A percentile compares a stretch with the other conserved stretches of the same genome.
These are phyloP conservation scores for Micromys minutus DNA, from an alignment of 2,113 vertebrate species.

Conservation along the genomic window DNA sequence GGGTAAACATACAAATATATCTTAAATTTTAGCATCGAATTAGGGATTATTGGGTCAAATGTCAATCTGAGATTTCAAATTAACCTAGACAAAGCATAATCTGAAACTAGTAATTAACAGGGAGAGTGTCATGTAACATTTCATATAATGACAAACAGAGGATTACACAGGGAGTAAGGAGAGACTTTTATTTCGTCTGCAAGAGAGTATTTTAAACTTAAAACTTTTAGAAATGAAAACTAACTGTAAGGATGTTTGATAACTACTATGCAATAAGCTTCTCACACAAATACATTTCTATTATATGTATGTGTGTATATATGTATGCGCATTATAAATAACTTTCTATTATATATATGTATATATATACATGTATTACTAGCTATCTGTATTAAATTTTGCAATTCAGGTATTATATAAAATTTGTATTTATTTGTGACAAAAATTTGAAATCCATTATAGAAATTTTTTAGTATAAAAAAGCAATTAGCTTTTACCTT, in stretches of 20 bases:
- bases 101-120: neutral
- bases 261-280: neutral
- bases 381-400: neutral
- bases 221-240: neutral
- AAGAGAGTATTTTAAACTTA: neutral
- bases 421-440: neutral
- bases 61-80: neutral
- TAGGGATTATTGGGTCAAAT: neutral
- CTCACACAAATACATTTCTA: neutral
- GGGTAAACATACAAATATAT: neutral
- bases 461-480: neutral
- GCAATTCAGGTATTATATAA: neutral
- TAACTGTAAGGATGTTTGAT: neutral
- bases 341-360: no score
- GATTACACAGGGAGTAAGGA: neutral
- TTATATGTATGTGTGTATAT: no score
- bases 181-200: neutral
- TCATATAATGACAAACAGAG: neutral
- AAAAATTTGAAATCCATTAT: neutral
- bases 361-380: neutral
- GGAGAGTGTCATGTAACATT: neutral
- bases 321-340: no score
- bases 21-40: neutral
- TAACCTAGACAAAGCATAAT: neutral
- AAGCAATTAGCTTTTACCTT: neutral